These are phyloP conservation scores for Chaetura pelagica DNA, from an alignment of 2,113 vertebrate genomes.

Conservation along the genomic window DNA sequence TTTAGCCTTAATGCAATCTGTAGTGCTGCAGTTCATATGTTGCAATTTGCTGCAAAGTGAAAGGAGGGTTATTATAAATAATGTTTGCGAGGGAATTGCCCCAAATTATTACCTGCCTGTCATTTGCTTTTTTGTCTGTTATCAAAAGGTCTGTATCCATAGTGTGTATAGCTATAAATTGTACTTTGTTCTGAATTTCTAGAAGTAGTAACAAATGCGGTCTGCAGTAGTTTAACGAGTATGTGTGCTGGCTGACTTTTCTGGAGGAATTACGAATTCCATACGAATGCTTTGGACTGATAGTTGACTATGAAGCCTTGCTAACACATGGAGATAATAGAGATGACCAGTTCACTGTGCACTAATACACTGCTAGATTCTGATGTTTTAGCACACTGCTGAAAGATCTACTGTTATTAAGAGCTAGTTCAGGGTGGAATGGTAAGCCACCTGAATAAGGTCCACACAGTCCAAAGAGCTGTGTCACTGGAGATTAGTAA, in stretches of 20 bases:
- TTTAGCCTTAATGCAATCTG: neutral
- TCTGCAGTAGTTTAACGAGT: neutral
- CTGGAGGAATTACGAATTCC: neutral
- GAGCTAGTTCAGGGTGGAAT: neutral
- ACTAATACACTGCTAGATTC: neutral
- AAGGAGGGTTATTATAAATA: neutral
- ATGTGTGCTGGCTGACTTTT: neutral
- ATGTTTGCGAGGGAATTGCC: neutral
- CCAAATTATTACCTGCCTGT: neutral
- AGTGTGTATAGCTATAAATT: neutral
- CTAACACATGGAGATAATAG: neutral
- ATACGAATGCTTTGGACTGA: neutral
- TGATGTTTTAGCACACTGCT: neutral
- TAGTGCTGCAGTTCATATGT: neutral
- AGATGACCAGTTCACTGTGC: constrained; percentile 48
- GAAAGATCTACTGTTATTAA: neutral
- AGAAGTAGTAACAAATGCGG: neutral
- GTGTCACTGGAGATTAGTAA: neutral
- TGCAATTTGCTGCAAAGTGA: neutral
- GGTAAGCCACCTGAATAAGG: neutral
- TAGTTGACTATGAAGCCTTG: neutral
- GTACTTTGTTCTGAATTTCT: neutral
- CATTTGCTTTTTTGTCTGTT: neutral
- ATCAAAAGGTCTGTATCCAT: neutral
- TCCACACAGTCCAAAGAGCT: neutral